These are phyloP conservation scores for Ceyx melanurus DNA, from an alignment of 2,113 vertebrate genomes.

Conservation along the genomic window DNA sequence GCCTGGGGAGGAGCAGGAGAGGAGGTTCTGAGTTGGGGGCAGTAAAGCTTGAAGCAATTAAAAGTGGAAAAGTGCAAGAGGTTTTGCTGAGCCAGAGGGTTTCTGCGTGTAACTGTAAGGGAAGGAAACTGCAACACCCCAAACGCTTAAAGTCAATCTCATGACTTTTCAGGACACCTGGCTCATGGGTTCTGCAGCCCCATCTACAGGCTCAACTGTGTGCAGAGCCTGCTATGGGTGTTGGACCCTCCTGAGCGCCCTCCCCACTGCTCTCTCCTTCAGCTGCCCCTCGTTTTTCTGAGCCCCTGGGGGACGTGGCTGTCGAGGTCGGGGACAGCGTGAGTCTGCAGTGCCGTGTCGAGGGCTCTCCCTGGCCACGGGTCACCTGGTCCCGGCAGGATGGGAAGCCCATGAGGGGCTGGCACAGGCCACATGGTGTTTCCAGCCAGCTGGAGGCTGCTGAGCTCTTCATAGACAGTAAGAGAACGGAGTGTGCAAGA, in stretches of 20 bases:
- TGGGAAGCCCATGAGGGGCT: conserved; percentile 56
- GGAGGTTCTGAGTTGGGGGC: not conserved
- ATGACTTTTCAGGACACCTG: not conserved
- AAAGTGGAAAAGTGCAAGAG: not conserved
- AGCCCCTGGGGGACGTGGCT: conserved; percentile 71
- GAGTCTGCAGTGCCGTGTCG: conserved; percentile 75
- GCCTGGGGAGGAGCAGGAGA: not conserved
- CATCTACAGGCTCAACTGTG: fast-evolving
- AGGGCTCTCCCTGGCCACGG: conserved; percentile 76
- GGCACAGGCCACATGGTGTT: not conserved
- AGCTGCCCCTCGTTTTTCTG: conserved; percentile 82
- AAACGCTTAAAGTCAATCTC: fast-evolving
- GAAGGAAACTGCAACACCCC: fast-evolving
- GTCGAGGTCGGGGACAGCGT: conserved; percentile 77
- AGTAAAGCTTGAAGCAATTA: not conserved
- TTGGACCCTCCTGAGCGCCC: not conserved
- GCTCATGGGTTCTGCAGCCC: not conserved
- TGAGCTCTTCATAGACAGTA: conserved; percentile 84
- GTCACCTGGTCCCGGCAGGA: conserved; percentile 83
- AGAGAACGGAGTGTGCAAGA: not conserved
- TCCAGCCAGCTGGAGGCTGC: conserved; percentile 69
- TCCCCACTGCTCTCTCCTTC: not conserved
- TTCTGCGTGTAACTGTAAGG: not conserved
- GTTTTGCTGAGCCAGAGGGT: not conserved
- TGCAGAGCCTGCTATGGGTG: not conserved